phyloP scores from a whole-genome alignment of 2,797 vertebrate species.

The Ara ararauna region DNA sequence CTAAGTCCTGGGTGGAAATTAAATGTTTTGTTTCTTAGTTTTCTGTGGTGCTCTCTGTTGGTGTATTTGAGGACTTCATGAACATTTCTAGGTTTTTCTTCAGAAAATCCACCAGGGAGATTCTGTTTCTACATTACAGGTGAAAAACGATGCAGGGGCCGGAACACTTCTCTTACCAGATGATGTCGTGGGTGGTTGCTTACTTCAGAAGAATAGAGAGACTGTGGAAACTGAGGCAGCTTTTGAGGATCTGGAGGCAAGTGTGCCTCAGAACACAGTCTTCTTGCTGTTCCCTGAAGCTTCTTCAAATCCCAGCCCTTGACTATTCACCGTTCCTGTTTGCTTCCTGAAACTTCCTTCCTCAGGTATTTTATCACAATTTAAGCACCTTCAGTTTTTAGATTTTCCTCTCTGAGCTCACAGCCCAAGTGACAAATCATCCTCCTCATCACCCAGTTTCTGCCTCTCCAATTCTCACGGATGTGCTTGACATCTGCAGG shows the following conservation, averaged over 20 bases:
- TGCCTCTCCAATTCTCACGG: neutral
- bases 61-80: neutral
- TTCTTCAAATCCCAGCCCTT: neutral
- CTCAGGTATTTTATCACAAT: neutral
- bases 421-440: neutral
- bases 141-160: accelerated
- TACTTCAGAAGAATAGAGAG: neutral
- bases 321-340: neutral
- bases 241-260: neutral
- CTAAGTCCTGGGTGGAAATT: neutral
- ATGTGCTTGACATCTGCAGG: neutral
- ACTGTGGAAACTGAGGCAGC: neutral
- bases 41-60: neutral
- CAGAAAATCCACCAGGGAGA: neutral
- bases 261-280: neutral
- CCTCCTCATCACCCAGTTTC: neutral
- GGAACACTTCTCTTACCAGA: neutral
- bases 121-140: neutral
- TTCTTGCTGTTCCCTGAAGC: neutral
- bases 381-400: neutral
- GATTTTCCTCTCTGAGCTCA: neutral
- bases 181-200: neutral
- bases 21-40: neutral
- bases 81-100: neutral
- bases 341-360: neutral